Conservation (phyloP, 2,797 vertebrate genomes). For the Pagetopsis macropterus region DNA sequence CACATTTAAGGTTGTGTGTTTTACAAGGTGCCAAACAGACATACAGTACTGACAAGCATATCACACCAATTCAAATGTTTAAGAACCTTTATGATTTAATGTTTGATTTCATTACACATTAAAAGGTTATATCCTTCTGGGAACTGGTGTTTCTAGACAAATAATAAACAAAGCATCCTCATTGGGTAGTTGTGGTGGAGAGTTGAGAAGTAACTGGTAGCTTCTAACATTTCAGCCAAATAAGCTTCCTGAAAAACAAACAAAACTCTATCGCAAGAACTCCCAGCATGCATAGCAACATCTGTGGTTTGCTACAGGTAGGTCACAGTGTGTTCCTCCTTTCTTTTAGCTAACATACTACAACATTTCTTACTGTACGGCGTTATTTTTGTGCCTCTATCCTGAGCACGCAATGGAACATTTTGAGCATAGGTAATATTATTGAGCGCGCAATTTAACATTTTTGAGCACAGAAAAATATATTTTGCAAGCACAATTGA, state of each 20-base stretch:
- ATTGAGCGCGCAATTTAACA: no score
- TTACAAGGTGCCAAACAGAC: constrained; percentile 22
- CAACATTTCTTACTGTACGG: background rate
- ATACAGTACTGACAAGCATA: constrained; percentile 13
- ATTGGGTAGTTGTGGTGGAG: background rate
- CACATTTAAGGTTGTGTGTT: constrained; percentile 19
- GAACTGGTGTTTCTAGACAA: constrained; percentile 15
- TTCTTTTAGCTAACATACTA: constrained; percentile 9
- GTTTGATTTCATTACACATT: constrained; percentile 27
- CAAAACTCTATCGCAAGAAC: constrained; percentile 4
- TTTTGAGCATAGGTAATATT: no score
- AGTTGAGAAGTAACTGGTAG: background rate
- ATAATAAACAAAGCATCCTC: constrained; percentile 9
- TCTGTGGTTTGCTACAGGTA: constrained; percentile 28
- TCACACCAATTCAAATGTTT: background rate
- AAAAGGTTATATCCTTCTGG: constrained; percentile 15
- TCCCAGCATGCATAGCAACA: constrained; percentile 37
- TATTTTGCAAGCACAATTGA: no score
- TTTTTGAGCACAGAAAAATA: no score
- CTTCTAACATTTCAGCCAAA: background rate
- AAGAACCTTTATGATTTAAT: constrained; percentile 23
- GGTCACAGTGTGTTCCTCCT: constrained; percentile 11
- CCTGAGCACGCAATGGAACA: no score
- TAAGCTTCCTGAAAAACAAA: constrained; percentile 10
- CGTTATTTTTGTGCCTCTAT: no score